phyloP scores from a whole-genome alignment of 2,113 vertebrate species.

The Craseonycteris thonglongyai region DNA sequence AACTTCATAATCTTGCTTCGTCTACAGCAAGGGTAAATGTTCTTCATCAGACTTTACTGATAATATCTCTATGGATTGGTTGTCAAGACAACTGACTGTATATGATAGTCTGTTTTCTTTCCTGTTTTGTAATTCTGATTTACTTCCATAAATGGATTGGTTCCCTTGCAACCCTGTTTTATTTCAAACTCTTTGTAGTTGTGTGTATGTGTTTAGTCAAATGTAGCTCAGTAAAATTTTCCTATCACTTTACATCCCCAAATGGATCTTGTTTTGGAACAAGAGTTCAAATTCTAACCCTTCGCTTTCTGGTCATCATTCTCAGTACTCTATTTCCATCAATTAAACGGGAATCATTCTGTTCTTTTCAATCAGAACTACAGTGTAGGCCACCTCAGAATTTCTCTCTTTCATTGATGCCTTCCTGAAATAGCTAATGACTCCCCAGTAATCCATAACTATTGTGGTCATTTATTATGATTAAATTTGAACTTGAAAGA shows the following conservation, averaged over 20 bases:
- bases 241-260: neutral
- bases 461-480: neutral
- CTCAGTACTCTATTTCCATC: neutral
- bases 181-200: neutral
- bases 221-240: neutral
- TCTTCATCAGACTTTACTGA: neutral
- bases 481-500: neutral
- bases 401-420: neutral
- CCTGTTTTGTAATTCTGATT: conserved; percentile 32
- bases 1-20: conserved; percentile 5
- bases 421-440: neutral
- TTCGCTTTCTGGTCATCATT: neutral
- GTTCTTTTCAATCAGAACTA: neutral
- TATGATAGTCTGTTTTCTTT: neutral
- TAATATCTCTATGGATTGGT: neutral
- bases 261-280: neutral
- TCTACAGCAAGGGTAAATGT: neutral
- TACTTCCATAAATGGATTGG: neutral
- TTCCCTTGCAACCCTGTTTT: neutral
- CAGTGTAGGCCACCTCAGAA: neutral
- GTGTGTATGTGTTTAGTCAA: neutral
- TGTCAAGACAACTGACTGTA: neutral
- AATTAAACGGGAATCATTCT: neutral
- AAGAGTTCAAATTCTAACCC: neutral
- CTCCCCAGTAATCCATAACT: neutral